A percentile compares a stretch with the other conserved stretches of the same genome.
Conservation (phyloP, 2,888 invertebrate species). For the Agonopterix heracliana region DNA sequence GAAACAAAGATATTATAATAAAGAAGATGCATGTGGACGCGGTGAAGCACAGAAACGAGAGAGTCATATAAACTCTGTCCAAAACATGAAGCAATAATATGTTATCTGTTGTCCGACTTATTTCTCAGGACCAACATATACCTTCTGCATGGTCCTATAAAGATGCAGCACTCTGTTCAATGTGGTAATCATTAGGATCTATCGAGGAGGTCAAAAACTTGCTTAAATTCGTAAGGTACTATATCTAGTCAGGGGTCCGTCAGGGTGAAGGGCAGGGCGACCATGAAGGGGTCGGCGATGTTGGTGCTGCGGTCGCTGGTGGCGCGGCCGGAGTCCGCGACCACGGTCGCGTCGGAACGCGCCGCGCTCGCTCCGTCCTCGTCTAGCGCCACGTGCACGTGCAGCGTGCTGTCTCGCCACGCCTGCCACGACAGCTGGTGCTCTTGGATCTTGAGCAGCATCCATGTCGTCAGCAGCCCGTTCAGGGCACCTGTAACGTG, state of each 20-base stretch:
- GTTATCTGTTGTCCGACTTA: too few species aligned
- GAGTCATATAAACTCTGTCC: conserved; percentile 20
- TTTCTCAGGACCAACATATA: too few species aligned
- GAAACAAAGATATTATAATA: conserved; percentile 18
- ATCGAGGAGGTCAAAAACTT: too few species aligned
- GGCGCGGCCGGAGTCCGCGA: conserved; percentile 19
- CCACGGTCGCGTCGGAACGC: conserved; percentile 31
- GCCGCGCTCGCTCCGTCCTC: conserved; percentile 28
- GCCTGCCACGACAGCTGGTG: conserved; percentile 67
- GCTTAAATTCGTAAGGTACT: too few species aligned
- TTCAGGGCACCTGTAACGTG: conserved; percentile 51
- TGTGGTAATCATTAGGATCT: too few species aligned
- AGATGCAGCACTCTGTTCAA: too few species aligned
- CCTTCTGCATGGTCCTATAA: too few species aligned
- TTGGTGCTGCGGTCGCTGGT: conserved; percentile 43
- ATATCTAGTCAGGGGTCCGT: conserved; percentile 25
- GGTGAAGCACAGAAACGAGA: conserved; percentile 22
- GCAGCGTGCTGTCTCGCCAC: conserved; percentile 65
- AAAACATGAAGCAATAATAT: background rate
- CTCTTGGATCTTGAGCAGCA: conserved; percentile 69
- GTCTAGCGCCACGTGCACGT: conserved; percentile 56
- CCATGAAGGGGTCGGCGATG: conserved; percentile 57
- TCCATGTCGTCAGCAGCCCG: conserved; percentile 67
- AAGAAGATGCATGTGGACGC: conserved; percentile 20
- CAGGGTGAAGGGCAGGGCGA: conserved; percentile 36